A percentile compares a stretch with the other conserved stretches of the same genome.
These are phyloP conservation scores for Watersipora subatra DNA, from an alignment of 1,140 invertebrate species.

Conservation along the genomic window DNA sequence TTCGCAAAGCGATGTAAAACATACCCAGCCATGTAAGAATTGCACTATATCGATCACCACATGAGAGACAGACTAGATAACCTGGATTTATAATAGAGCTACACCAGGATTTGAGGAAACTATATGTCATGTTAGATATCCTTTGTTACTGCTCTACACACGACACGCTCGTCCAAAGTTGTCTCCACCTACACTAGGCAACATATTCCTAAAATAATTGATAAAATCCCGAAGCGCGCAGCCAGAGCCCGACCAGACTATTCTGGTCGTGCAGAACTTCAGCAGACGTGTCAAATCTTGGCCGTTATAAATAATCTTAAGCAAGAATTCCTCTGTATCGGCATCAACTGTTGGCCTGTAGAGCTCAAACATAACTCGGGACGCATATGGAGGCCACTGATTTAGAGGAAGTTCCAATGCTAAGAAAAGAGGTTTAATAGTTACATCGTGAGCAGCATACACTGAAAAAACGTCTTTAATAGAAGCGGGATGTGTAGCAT, in stretches of 20 bases:
- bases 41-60: too few relatives aligned
- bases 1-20: too few relatives aligned
- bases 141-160: too few relatives aligned
- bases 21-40: too few relatives aligned
- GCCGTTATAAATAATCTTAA: slow-evolving; percentile 66
- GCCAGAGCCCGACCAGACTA: not conserved
- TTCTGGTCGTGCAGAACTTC: slow-evolving; percentile 55
- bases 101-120: too few relatives aligned
- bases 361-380: slow-evolving; percentile 66
- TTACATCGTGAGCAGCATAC: slow-evolving; percentile 82
- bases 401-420: slow-evolving; percentile 57
- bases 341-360: slow-evolving; percentile 23
- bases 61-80: too few relatives aligned
- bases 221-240: not conserved
- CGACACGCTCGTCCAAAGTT: not conserved
- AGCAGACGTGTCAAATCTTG: slow-evolving; percentile 66
- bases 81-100: too few relatives aligned
- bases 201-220: not conserved
- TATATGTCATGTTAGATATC: too few relatives aligned
- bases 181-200: not conserved
- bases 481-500: slow-evolving; percentile 58
- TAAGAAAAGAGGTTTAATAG: slow-evolving; percentile 63
- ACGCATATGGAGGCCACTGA: slow-evolving; percentile 57
- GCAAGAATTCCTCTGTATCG: slow-evolving; percentile 54
- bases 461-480: slow-evolving; percentile 44